These are phyloP conservation scores for Armadillidium nasatum DNA, from an alignment of 1,140 invertebrate species.

Conservation along the genomic window DNA sequence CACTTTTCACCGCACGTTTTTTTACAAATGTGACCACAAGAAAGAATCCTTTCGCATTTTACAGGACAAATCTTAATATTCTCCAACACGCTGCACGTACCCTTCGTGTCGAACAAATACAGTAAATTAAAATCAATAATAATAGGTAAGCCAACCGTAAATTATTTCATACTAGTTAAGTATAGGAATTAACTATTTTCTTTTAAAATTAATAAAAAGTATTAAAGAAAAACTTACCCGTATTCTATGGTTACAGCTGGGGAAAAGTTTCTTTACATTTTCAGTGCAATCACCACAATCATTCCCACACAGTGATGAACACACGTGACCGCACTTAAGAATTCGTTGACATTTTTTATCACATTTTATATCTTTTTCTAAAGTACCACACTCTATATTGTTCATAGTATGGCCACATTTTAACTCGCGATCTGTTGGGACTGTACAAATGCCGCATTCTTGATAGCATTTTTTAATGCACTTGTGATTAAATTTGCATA, in stretches of 20 bases:
- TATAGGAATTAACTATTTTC: not conserved
- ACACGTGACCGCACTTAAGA: not conserved
- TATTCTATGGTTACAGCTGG: conserved; percentile 37
- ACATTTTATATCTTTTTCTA: conserved; percentile 4
- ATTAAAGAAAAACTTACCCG: not conserved
- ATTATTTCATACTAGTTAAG: too few species aligned
- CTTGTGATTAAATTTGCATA: conserved; percentile 21
- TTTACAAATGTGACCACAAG: conserved; percentile 44
- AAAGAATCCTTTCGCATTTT: not conserved
- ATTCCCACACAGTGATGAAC: conserved; percentile 46
- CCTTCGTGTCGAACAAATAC: too few species aligned
- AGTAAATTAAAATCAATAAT: too few species aligned
- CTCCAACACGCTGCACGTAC: too few species aligned
- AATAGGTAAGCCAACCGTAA: too few species aligned
- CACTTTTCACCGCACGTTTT: conserved; percentile 38
- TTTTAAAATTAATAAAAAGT: conserved; percentile 33
- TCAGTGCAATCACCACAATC: conserved; percentile 48
- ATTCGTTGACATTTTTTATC: conserved; percentile 3
- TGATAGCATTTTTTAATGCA: conserved; percentile 22
- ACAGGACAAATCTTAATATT: too few species aligned
- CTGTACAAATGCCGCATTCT: conserved; percentile 19
- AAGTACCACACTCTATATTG: conserved; percentile 14
- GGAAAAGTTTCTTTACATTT: conserved; percentile 50
- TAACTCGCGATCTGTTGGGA: conserved; percentile 10
- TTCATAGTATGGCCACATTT: conserved; percentile 28